Evolutionary conservation across 1,140 invertebrate genomes (phyloP).

Genomic region (Drosophila subobscura): DNA sequence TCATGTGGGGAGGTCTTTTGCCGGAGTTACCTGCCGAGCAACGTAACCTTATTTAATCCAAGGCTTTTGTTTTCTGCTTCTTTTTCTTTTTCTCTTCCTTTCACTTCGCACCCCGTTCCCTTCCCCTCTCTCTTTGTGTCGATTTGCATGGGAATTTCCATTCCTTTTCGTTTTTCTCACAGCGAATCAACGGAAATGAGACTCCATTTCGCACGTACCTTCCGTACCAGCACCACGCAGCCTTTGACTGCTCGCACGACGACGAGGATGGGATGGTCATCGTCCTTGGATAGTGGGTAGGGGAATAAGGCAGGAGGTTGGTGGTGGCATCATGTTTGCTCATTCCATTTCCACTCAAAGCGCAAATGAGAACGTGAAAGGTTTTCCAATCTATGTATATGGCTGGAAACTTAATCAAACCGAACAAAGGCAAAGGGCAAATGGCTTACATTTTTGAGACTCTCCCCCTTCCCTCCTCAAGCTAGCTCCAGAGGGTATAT

Average conservation of each 20-base stretch:
- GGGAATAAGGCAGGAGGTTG: too few species aligned
- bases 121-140: not conserved
- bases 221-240: conserved; percentile 5
- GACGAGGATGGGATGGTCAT: too few species aligned
- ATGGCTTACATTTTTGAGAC: too few species aligned
- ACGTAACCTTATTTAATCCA: conserved; percentile 6
- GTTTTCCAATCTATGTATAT: conserved; percentile 7
- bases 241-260: not conserved
- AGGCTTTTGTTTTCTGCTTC: conserved; percentile 1
- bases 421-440: too few species aligned
- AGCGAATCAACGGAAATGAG: conserved; percentile 34
- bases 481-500: too few species aligned
- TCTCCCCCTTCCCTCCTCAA: too few species aligned
- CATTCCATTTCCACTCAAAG: not conserved
- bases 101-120: conserved; percentile 30
- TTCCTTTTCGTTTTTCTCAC: conserved; percentile 10
- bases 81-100: conserved; percentile 20
- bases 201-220: conserved; percentile 51
- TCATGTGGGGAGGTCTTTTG: not conserved
- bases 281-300: too few species aligned
- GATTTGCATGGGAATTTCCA: conserved; percentile 48
- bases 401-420: too few species aligned
- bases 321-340: conserved; percentile 6
- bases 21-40: not conserved
- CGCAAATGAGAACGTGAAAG: conserved; percentile 17